phyloP scores from a whole-genome alignment of 2,888 invertebrate genomes.

The Scaptomyza caliginosa region DNA sequence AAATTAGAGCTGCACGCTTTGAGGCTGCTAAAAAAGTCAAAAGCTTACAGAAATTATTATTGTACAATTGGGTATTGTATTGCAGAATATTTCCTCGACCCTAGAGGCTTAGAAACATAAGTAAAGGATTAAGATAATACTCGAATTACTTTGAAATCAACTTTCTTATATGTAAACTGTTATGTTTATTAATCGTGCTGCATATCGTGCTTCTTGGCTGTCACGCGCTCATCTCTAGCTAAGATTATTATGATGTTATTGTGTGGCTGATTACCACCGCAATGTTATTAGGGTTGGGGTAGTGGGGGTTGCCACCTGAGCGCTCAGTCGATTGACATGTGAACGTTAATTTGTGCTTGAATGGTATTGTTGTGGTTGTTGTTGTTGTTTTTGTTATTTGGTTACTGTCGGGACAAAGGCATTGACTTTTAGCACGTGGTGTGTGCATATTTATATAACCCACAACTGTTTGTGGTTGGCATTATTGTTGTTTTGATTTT shows the following conservation, averaged over 20 bases:
- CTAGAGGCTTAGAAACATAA: no score
- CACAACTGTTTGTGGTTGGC: conserved; percentile 26
- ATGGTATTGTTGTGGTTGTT: conserved; percentile 24
- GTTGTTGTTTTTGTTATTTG: conserved; percentile 6
- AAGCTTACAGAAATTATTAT: not conserved
- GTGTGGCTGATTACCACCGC: conserved; percentile 2
- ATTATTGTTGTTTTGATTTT: conserved; percentile 65
- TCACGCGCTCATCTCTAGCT: conserved; percentile 12
- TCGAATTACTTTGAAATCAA: no score
- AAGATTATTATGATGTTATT: conserved; percentile 11
- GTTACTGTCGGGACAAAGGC: conserved; percentile 32
- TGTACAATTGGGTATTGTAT: not conserved
- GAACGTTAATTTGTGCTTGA: conserved; percentile 49
- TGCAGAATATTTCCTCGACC: no score
- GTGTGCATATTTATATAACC: conserved; percentile 45
- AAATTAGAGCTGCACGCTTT: not conserved
- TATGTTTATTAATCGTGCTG: no score
- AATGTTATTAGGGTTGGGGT: not conserved
- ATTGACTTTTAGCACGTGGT: conserved; percentile 67
- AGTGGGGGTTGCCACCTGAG: conserved; percentile 4
- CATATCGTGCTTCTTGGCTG: not conserved
- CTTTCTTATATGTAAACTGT: no score
- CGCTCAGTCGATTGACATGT: conserved; percentile 15
- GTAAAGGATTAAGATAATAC: no score
- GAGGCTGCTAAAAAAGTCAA: conserved; percentile 45